A percentile compares a stretch with the other conserved stretches of the same genome.
These are phyloP conservation scores for Triplophysa tibetana DNA, from an alignment of 2,113 vertebrate genomes.

Conservation along the genomic window DNA sequence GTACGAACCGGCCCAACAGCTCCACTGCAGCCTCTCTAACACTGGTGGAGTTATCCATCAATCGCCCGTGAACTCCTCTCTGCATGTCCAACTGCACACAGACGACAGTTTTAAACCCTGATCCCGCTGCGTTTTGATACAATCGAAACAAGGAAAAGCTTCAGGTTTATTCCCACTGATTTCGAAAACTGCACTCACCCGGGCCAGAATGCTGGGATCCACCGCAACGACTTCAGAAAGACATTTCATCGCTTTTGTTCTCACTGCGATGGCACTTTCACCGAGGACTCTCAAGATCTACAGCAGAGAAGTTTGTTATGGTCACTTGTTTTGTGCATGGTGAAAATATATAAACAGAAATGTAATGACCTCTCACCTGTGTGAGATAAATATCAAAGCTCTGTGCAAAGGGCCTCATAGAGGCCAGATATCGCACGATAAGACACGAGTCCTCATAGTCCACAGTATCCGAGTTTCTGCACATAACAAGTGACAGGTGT, in stretches of 20 bases:
- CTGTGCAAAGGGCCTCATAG: constrained; percentile 99
- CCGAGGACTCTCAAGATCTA: constrained; percentile 98
- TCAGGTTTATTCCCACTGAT: neutral
- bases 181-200: constrained; percentile 74
- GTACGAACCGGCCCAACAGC: constrained; percentile 91
- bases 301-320: neutral
- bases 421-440: constrained; percentile 99
- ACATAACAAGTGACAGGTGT: neutral
- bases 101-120: neutral
- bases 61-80: constrained; percentile 93
- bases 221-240: constrained; percentile 98
- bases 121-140: neutral
- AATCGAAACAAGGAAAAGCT: neutral
- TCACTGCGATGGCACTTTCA: constrained; percentile 98
- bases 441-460: constrained; percentile 96
- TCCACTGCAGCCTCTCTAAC: constrained; percentile 97
- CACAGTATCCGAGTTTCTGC: constrained; percentile 93
- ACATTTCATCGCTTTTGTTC: constrained; percentile 99
- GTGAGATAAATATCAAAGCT: constrained; percentile 99
- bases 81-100: constrained; percentile 93
- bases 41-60: constrained; percentile 99
- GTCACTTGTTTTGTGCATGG: neutral
- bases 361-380: constrained; percentile 78
- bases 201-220: constrained; percentile 96
- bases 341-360: too few relatives aligned